phyloP scores from a whole-genome alignment of 2,888 invertebrate species.

The Parascotia fuliginaria region DNA sequence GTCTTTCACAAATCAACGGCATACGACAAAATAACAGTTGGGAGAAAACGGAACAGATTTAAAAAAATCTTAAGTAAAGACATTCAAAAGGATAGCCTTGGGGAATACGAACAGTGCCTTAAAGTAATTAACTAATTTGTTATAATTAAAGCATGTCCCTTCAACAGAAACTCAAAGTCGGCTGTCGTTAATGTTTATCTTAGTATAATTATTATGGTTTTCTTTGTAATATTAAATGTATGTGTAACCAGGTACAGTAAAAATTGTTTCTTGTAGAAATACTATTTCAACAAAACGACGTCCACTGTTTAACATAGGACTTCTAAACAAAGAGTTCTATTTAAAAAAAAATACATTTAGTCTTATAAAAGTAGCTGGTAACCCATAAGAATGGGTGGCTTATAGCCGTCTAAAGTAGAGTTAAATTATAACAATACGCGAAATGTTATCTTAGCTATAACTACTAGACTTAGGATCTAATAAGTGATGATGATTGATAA shows the following conservation, averaged over 20 bases:
- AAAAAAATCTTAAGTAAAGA: conserved; percentile 1
- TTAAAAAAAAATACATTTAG: no score
- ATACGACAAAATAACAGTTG: background rate
- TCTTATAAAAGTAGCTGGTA: no score
- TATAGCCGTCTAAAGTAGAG: no score
- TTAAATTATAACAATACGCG: no score
- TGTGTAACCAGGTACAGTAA: background rate
- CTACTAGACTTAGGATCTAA: no score
- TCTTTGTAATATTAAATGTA: background rate
- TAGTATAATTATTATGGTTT: conserved; percentile 4
- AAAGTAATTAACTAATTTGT: conserved; percentile 23
- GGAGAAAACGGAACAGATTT: conserved; percentile 5
- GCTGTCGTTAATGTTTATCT: conserved; percentile 16
- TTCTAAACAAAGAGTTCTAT: no score
- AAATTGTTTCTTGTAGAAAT: no score
- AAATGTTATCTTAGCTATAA: no score
- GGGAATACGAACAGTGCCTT: conserved; percentile 10
- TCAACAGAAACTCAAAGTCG: conserved; percentile 12
- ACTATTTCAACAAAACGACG: no score
- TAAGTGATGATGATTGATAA: no score
- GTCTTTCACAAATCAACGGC: background rate
- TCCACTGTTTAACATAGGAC: no score
- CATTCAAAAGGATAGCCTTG: background rate
- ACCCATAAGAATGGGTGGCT: no score
- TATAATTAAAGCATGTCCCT: conserved; percentile 22